Conservation (phyloP, 2,113 vertebrate species). For the Odocoileus hemionus region DNA sequence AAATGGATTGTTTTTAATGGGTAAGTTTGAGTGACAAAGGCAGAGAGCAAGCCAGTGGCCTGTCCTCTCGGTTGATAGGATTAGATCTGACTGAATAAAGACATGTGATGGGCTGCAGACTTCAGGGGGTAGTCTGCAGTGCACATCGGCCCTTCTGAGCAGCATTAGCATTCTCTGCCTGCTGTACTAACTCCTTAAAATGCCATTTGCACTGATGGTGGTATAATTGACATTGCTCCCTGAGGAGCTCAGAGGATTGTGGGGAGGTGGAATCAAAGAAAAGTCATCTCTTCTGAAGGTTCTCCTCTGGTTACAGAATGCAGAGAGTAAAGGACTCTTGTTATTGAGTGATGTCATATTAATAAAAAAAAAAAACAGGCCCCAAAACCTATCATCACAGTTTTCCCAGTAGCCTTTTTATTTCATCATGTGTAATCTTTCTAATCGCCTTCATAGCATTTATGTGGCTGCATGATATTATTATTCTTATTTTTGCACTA, state of each 20-base stretch:
- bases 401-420: slow-evolving; percentile 64
- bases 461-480: neutral
- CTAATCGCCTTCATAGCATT: slow-evolving; percentile 54
- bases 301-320: slow-evolving; percentile 60
- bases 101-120: slow-evolving; percentile 51
- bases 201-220: slow-evolving; percentile 78
- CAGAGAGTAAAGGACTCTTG: slow-evolving; percentile 57
- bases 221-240: slow-evolving; percentile 80
- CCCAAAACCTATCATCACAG: slow-evolving; percentile 47
- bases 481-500: neutral
- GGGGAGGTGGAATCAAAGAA: slow-evolving; percentile 71
- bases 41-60: slow-evolving; percentile 54
- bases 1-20: slow-evolving; percentile 73
- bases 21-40: slow-evolving; percentile 74
- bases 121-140: slow-evolving; percentile 50
- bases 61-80: slow-evolving; percentile 41
- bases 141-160: slow-evolving; percentile 39
- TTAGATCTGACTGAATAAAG: slow-evolving; percentile 66
- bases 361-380: slow-evolving; percentile 63
- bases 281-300: slow-evolving; percentile 73
- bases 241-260: slow-evolving; percentile 71
- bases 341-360: slow-evolving; percentile 62
- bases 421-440: slow-evolving; percentile 61
- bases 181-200: slow-evolving; percentile 78
- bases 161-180: slow-evolving; percentile 75